Base-by-base conservation (phyloP, 2,113 vertebrate genomes). In the Arizona elegans region DNA sequence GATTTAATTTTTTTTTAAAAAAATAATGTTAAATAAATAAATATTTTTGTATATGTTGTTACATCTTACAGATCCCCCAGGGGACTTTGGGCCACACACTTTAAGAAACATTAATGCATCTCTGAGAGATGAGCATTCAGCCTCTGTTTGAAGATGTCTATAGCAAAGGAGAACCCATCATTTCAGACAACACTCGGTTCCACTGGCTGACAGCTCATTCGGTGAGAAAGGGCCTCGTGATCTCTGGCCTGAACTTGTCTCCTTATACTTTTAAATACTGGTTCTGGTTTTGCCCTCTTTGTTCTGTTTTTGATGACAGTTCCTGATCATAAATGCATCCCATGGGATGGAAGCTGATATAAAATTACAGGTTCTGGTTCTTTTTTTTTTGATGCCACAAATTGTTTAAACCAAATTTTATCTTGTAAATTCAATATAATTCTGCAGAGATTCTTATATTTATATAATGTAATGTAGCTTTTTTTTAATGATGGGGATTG, bases 401-500 rank as follows among this genome's bases (percentile, higher is more conserved):
- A 8, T 88, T 55, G 52, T 70, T 94, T 88, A 9, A 65, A 17
- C 8, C 55, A 19, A 52, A 26, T 50, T 87, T 93, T 23, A 86
- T 87, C 24, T 15, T 54, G n/a, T n/a, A 29, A 59, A 53, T 23
- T 54, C 75, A 87, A n/a, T 59, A 90, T 59, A 17, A 33, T 19
- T 19, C 24, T 52, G 56, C 90, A 90, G 52, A 47, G 87, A 87
- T 90, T 33, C 2, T 7, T 92, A 56, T 94, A 93, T 81, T 81
- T 81, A 81, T 81, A 38, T 81, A 81, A 43, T 21, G 17, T 92
- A 23, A 29, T 91, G 52, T 85, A 43, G 38, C 89, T 91, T 95
- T 43, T 95, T 62, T 86, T 92, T 29, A 70, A n/a, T 29, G 55
- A 5, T 17, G 87, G 89, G 91, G 38, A 92, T 92, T 90, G 87